A percentile compares a stretch with the other conserved stretches of the same genome.
phyloP scores from a whole-genome alignment of 2,113 vertebrate species.

The Epinephelus cyanopodus region DNA sequence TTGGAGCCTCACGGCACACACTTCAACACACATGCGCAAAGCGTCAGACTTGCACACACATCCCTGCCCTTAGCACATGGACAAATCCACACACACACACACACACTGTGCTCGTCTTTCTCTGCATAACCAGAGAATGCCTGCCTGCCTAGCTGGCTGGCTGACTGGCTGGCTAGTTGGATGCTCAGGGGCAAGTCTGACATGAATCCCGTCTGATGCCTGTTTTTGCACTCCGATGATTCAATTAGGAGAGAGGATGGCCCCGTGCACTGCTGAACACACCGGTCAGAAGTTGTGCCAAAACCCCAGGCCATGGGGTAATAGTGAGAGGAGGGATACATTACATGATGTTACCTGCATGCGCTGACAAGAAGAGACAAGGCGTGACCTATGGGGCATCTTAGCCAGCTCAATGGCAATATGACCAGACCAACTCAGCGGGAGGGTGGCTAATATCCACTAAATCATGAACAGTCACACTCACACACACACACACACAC shows the following conservation, averaged over 20 bases:
- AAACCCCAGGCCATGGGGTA: constrained; percentile 72
- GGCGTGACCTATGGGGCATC: constrained; percentile 68
- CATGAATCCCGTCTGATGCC: constrained; percentile 77
- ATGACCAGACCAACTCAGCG: constrained; percentile 31
- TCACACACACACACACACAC: constrained; percentile 1
- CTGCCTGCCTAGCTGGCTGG: constrained; percentile 42
- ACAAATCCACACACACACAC: constrained; percentile 50
- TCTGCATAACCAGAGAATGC: constrained; percentile 68
- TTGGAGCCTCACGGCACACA: constrained; percentile 63
- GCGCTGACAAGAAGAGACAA: constrained; percentile 75
- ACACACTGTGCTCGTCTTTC: constrained; percentile 60
- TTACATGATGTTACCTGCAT: constrained; percentile 75
- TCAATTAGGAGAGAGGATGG: constrained; percentile 78
- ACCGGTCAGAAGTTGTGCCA: constrained; percentile 70
- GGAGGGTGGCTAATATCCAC: constrained; percentile 30
- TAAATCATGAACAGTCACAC: constrained; percentile 2
- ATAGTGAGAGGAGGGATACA: constrained; percentile 60
- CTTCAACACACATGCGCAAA: constrained; percentile 39
- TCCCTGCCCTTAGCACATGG: constrained; percentile 54
- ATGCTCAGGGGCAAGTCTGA: constrained; percentile 78
- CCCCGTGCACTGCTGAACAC: constrained; percentile 64
- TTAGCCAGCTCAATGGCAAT: constrained; percentile 58
- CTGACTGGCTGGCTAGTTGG: constrained; percentile 48
- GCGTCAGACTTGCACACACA: constrained; percentile 41
- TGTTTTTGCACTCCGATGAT: constrained; percentile 79